phyloP scores from a whole-genome alignment of 1,140 invertebrate species.

The Aporrectodea caliginosa region DNA sequence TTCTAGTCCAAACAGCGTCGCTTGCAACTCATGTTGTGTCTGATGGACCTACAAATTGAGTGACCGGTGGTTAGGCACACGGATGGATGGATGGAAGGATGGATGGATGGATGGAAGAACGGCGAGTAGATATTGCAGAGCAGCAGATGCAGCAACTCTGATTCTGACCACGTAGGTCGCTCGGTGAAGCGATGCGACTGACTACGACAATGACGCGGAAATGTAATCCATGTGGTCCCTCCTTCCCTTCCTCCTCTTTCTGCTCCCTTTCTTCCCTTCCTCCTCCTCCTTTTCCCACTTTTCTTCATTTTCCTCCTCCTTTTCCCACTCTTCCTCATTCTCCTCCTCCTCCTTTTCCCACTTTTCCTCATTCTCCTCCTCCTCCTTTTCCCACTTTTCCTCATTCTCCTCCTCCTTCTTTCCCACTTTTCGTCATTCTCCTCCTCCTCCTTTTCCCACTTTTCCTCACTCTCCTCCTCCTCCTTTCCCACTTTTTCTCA shows the following conservation, averaged over 20 bases:
- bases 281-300: not conserved
- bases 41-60: too few relatives aligned
- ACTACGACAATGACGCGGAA: too few relatives aligned
- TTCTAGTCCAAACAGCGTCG: too few relatives aligned
- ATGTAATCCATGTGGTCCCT: too few relatives aligned
- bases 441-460: not conserved
- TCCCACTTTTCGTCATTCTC: not conserved
- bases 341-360: not conserved
- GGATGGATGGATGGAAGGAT: too few relatives aligned
- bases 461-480: not conserved
- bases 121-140: too few relatives aligned
- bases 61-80: too few relatives aligned
- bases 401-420: not conserved
- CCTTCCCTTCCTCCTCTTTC: not conserved
- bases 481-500: not conserved
- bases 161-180: too few relatives aligned
- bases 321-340: not conserved
- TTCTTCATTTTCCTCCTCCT: not conserved
- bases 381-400: not conserved
- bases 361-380: not conserved
- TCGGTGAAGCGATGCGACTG: too few relatives aligned
- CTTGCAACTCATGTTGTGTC: too few relatives aligned
- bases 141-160: too few relatives aligned
- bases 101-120: too few relatives aligned
- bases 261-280: not conserved